Percentiles rank a stretch among this genome's conserved stretches.
These are phyloP conservation scores for Beroe ovata DNA, from an alignment of 37 sponge, comb jelly and placozoan species.

Conservation along the genomic window DNA sequence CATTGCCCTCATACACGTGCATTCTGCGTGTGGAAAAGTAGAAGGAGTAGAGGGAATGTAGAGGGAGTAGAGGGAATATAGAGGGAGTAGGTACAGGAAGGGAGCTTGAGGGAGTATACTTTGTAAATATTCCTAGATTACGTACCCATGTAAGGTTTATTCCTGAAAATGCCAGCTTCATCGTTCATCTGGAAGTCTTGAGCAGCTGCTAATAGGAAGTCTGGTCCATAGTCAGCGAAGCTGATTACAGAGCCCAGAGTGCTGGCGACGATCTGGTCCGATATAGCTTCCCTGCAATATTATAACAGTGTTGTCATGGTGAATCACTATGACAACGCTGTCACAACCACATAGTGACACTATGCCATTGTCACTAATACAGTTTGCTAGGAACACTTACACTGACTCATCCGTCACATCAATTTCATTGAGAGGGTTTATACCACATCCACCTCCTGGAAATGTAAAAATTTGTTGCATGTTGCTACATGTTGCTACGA, in stretches of 20 bases:
- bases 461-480: background rate
- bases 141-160: background rate
- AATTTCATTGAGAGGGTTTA: background rate
- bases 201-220: slow-evolving; percentile 13
- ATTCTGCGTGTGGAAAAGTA: background rate
- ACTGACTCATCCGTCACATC: background rate
- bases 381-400: background rate
- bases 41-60: too few relatives aligned
- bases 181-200: background rate
- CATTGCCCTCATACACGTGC: background rate
- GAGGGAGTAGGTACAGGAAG: too few relatives aligned
- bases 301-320: too few relatives aligned
- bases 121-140: background rate
- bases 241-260: background rate
- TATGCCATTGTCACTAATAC: background rate
- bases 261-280: too few relatives aligned
- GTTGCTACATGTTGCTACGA: background rate
- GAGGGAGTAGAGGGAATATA: too few relatives aligned
- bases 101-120: too few relatives aligned
- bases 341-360: background rate
- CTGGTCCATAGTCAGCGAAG: background rate
- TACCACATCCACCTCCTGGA: background rate
- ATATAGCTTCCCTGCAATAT: too few relatives aligned
- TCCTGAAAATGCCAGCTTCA: background rate
- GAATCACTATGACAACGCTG: too few relatives aligned